Evolutionary conservation across 2,888 invertebrate species (phyloP).

Genomic region (Heliconius charithonia): DNA sequence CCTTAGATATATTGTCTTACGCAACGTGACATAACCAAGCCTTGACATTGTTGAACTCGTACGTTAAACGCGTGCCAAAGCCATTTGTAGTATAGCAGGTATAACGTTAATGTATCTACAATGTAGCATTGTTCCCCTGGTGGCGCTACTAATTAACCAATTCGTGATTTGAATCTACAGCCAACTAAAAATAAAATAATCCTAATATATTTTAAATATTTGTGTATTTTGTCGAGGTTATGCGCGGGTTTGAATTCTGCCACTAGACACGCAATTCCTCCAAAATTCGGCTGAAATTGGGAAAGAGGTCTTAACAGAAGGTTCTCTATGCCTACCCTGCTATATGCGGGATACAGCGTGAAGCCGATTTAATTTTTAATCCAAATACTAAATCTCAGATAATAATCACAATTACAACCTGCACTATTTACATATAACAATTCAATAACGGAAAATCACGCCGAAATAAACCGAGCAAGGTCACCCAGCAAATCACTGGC

Average conservation of each 20-base stretch:
- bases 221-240: no score
- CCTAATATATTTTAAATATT: no score
- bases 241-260: no score
- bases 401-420: slow-evolving; percentile 9
- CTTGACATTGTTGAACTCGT: slow-evolving; percentile 79
- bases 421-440: not conserved
- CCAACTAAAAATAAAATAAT: not conserved
- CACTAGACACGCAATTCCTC: no score
- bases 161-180: not conserved
- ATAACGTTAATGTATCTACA: slow-evolving; percentile 16
- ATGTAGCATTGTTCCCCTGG: slow-evolving; percentile 4
- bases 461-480: slow-evolving; percentile 57
- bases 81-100: slow-evolving; percentile 53
- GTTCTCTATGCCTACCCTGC: no score
- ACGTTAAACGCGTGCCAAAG: slow-evolving; percentile 63
- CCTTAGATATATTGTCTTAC: slow-evolving; percentile 52
- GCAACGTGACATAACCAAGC: slow-evolving; percentile 65
- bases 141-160: not conserved
- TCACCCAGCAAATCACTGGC: slow-evolving; percentile 65
- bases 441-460: slow-evolving; percentile 49
- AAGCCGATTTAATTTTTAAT: not conserved
- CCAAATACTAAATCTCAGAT: not conserved
- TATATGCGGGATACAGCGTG: no score
- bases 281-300: no score
- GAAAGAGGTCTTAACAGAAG: no score